Evolutionary conservation across 1,140 invertebrate genomes (phyloP).

Genomic region (Tachypleus tridentatus): DNA sequence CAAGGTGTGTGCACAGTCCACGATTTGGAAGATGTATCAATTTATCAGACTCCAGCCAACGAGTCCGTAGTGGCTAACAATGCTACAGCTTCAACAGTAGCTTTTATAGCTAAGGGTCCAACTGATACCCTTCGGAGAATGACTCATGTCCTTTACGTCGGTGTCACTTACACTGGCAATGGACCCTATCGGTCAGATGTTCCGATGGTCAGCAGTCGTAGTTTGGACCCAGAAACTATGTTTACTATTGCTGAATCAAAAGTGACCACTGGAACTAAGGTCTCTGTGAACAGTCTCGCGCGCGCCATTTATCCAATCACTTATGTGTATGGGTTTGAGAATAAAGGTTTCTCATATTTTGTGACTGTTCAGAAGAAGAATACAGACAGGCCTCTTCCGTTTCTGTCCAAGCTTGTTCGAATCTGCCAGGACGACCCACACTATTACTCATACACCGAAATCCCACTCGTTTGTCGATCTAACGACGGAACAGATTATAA

Average conservation of each 20-base stretch:
- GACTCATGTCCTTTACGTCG: slow-evolving; percentile 89
- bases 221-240: slow-evolving; percentile 72
- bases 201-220: slow-evolving; percentile 82
- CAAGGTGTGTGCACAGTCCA: slow-evolving; percentile 74
- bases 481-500: slow-evolving; percentile 66
- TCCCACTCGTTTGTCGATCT: slow-evolving; percentile 83
- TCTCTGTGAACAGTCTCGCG: slow-evolving; percentile 81
- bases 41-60: slow-evolving; percentile 56
- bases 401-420: slow-evolving; percentile 85
- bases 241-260: slow-evolving; percentile 81
- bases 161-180: slow-evolving; percentile 83
- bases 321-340: slow-evolving; percentile 92
- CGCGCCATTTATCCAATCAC: slow-evolving; percentile 86
- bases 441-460: slow-evolving; percentile 96
- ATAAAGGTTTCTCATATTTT: slow-evolving; percentile 93
- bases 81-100: slow-evolving; percentile 83
- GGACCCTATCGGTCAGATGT: slow-evolving; percentile 88
- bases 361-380: slow-evolving; percentile 83
- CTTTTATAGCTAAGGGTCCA: slow-evolving; percentile 90
- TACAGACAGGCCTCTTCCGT: slow-evolving; percentile 51
- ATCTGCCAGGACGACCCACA: slow-evolving; percentile 92
- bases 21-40: slow-evolving; percentile 75
- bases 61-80: slow-evolving; percentile 93
- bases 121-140: slow-evolving; percentile 44
- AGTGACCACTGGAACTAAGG: slow-evolving; percentile 81